Evolutionary conservation across 1,140 invertebrate genomes (phyloP), one percentile per base, ranked within the genome.

Genomic region (Muscidifurax raptorellus): DNA sequence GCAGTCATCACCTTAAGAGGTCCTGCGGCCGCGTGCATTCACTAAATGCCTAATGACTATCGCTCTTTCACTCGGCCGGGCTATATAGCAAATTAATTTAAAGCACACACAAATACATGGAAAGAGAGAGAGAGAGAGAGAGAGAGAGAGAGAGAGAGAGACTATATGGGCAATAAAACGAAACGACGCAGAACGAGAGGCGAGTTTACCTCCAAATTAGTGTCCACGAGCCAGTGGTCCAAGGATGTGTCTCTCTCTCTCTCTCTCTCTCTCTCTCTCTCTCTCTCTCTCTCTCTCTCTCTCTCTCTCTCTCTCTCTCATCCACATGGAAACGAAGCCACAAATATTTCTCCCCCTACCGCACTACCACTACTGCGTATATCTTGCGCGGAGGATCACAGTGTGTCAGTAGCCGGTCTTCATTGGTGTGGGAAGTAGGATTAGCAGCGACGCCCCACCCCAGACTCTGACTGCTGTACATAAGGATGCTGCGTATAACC

Each of bases 401-500:
- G 40, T 22, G 22, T 27, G 27, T n/a, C 30, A 27, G 36, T 72
- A 79, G 40, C 9, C 52, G 30, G 36, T 79, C 47, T 85, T 87
- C 83, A 85, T 88, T 86, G 87, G 88, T 88, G 87, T 89, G 89
- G 88, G 85, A 88, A 89, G 87, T 85, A 85, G 88, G 85, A 85
- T 89, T 88, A 89, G 87, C 80, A 81, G 88, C 87, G 85, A 88
- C 88, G 90, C 91, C 90, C 91, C 91, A 92, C 91, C 91, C 89
- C 85, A 77, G 64, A 22, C 79, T 83, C 79, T 86, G 32, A 32
- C 32, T 5, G 86, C 82, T n/a, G 84, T 69, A n/a, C 78, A 12
- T 36, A 75, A 84, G 69, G 78, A 81, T 82, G 74, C 80, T 78
- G 36, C 27, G 36, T 40, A 88, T 90, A 89, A 90, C 89, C 79